Evolutionary conservation across 2,113 vertebrate genomes (phyloP), one percentile per base, ranked within the genome.

Genomic region (Aptenodytes forsteri): DNA sequence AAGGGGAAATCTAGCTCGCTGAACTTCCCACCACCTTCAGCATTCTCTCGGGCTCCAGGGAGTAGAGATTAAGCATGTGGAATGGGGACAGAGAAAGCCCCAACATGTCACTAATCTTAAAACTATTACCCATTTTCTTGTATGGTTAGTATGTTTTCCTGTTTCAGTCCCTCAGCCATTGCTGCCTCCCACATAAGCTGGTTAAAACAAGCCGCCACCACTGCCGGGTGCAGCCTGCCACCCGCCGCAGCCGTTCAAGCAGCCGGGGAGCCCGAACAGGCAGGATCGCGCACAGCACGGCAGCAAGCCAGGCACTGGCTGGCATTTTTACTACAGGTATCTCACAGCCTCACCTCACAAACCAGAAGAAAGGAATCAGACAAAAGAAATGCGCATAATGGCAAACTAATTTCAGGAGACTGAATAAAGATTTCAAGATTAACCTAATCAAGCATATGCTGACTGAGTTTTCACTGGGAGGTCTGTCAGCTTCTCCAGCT

Each of bases 251-350:
- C 56, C 1, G 0, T 18, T 32, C 40, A 19, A 34, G 50, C 2
- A 9, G 30, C 27, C 8, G 1, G 34, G 49, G 34, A 76, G 46
- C 54, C 14, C 10, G 10, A 25, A 9, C 3, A 1, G 26, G 29
- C 4, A 0, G 26, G 20, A 65, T 13, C 34, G 11, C 0, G 0
- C 5, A 0, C 0, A 0, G 36, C 15, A 5, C 16, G 1, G n/a
- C 61, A 38, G 38, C 0, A 0, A 80, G 34, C 40, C 25, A 70
- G 11, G 4, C 19, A 44, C 67, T 4, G 1, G 40, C 40, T 32
- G 42, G 20, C 32, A 7, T 5, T 29, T 42, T 5, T 32, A 11
- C 56, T 59, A 21, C 56, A 34, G 50, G 14, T 4, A 36, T 14
- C 54, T 73, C 86, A 50, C 54, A 70, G 82, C 47, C 67, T 46